phyloP scores from a whole-genome alignment of 2,797 vertebrate species.

The Catostomus latipinnis region DNA sequence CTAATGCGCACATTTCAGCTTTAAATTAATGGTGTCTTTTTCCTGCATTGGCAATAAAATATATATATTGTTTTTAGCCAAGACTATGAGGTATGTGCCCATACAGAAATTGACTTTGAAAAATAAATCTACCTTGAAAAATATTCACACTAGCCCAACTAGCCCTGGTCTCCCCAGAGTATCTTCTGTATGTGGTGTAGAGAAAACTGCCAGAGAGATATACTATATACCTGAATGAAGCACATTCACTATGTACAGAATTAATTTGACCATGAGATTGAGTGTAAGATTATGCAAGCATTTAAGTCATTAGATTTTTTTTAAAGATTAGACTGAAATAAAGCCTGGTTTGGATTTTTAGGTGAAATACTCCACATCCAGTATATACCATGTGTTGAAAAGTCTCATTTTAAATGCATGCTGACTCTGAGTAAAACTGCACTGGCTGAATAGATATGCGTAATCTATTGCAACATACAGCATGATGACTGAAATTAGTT shows the following conservation, averaged over 20 bases:
- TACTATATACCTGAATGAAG: too few relatives aligned
- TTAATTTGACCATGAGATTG: not conserved
- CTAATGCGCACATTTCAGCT: too few relatives aligned
- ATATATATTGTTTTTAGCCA: too few relatives aligned
- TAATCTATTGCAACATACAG: not conserved
- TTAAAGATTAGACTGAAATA: not conserved
- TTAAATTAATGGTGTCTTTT: too few relatives aligned
- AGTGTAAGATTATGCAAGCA: not conserved
- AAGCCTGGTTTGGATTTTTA: constrained; percentile 8
- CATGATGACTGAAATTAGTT: constrained; percentile 7
- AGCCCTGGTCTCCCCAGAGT: too few relatives aligned
- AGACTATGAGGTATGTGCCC: too few relatives aligned
- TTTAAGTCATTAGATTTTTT: not conserved
- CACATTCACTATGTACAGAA: not conserved
- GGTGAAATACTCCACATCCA: constrained; percentile 21
- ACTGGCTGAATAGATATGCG: not conserved
- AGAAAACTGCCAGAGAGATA: too few relatives aligned
- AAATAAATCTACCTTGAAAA: too few relatives aligned
- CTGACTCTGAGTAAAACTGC: not conserved
- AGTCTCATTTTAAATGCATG: constrained; percentile 3
- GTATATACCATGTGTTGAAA: constrained; percentile 25
- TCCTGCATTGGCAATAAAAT: too few relatives aligned
- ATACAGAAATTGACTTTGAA: too few relatives aligned
- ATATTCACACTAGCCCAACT: too few relatives aligned
- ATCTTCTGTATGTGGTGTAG: too few relatives aligned